Conservation (phyloP, 2,113 vertebrate species). For the Genyomyrus donnyi region DNA sequence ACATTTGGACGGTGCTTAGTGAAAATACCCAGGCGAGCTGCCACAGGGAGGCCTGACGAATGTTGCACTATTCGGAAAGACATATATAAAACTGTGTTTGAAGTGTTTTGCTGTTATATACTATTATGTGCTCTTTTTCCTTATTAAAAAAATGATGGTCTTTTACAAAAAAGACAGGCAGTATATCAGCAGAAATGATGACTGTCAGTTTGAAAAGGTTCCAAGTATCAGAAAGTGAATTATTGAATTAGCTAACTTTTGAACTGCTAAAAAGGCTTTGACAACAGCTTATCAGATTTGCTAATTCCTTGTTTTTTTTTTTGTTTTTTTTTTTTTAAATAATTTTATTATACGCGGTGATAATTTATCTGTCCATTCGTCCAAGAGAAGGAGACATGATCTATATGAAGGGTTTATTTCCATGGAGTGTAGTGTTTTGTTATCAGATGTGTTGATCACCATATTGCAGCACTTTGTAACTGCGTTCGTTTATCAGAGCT, state of each 20-base stretch:
- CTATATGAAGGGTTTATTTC: too few relatives aligned
- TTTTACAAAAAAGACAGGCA: slow-evolving; percentile 45
- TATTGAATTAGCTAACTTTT: slow-evolving; percentile 48
- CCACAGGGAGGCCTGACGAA: slow-evolving; percentile 8
- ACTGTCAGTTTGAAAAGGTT: slow-evolving; percentile 41
- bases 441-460: not conserved
- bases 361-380: not conserved
- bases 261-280: slow-evolving; percentile 71
- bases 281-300: slow-evolving; percentile 67
- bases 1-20: slow-evolving; percentile 12
- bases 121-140: slow-evolving; percentile 50
- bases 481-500: not conserved
- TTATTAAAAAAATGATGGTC: slow-evolving; percentile 43
- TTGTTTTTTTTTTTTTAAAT: not conserved
- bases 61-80: slow-evolving; percentile 31
- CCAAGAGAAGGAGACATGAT: not conserved
- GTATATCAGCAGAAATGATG: slow-evolving; percentile 44
- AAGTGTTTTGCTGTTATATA: slow-evolving; percentile 49
- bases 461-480: not conserved
- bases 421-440: not conserved
- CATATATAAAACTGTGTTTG: slow-evolving; percentile 33
- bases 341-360: not conserved
- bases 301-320: not conserved
- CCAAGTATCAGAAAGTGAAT: slow-evolving; percentile 44
- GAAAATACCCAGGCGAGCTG: slow-evolving; percentile 24